phyloP scores from a whole-genome alignment of 1,140 invertebrate genomes.

The Euura lappo region DNA sequence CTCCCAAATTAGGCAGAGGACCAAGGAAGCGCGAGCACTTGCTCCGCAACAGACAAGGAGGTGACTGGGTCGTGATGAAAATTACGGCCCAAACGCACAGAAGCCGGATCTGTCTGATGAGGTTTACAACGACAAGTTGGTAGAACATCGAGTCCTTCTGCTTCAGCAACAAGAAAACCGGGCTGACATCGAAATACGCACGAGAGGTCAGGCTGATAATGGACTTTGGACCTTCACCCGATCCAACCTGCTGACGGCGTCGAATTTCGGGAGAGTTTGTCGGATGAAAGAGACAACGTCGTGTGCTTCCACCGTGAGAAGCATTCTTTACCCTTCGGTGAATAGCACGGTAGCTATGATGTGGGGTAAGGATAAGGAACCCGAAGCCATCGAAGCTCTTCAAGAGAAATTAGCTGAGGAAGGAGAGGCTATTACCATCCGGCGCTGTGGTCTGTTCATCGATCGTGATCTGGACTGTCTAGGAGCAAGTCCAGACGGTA shows the following conservation, averaged over 20 bases:
- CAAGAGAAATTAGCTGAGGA: slow-evolving; percentile 26
- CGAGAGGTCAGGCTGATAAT: slow-evolving; percentile 33
- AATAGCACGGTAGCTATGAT: slow-evolving; percentile 23
- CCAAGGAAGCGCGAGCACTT: not conserved
- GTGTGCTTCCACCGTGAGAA: slow-evolving; percentile 36
- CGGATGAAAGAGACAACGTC: slow-evolving; percentile 33
- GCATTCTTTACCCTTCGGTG: slow-evolving; percentile 38
- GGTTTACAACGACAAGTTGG: not conserved
- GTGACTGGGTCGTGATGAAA: slow-evolving; percentile 19
- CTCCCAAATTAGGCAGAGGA: not conserved
- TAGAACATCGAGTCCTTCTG: slow-evolving; percentile 18
- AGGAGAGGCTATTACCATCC: slow-evolving; percentile 17
- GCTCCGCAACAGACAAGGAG: not conserved
- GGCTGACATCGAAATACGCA: slow-evolving; percentile 35
- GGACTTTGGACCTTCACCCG: slow-evolving; percentile 40
- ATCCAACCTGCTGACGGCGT: slow-evolving; percentile 43
- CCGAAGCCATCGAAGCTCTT: slow-evolving; percentile 36
- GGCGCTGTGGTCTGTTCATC: slow-evolving; percentile 53
- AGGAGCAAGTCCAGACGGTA: slow-evolving; percentile 52
- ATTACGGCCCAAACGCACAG: slow-evolving; percentile 32
- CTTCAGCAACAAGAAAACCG: slow-evolving; percentile 17
- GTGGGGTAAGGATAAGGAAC: slow-evolving; percentile 44
- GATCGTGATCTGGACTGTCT: slow-evolving; percentile 41
- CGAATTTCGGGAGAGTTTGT: slow-evolving; percentile 46
- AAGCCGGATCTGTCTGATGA: slow-evolving; percentile 22